A percentile compares a stretch with the other conserved stretches of the same genome.
phyloP scores from a whole-genome alignment of 2,113 vertebrate genomes.

The Protobothrops flavoviridis region DNA sequence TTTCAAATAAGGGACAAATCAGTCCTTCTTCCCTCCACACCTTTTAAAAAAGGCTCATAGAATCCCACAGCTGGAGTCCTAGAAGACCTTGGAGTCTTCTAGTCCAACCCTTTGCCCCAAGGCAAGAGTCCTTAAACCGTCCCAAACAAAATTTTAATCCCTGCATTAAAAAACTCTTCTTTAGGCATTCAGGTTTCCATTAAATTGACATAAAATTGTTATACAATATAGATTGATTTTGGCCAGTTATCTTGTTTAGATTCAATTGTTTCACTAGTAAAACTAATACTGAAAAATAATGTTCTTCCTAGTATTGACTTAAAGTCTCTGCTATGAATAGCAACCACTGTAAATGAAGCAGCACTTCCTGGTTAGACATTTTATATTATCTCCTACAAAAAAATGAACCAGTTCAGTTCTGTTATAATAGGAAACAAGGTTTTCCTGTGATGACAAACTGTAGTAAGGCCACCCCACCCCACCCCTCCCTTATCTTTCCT shows the following conservation, averaged over 20 bases:
- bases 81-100: background rate
- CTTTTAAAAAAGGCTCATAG: slow-evolving; percentile 27
- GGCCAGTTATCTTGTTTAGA: background rate
- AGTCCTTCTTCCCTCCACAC: background rate
- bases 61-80: background rate
- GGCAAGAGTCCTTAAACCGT: background rate
- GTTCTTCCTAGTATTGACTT: background rate
- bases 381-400: background rate
- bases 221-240: background rate
- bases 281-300: background rate
- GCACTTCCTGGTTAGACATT: background rate
- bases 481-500: background rate
- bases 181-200: slow-evolving; percentile 12
- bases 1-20: background rate
- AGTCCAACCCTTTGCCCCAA: background rate
- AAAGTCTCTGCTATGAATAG: background rate
- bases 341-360: background rate
- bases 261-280: background rate
- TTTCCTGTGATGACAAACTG: background rate
- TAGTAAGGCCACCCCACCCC: background rate
- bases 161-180: slow-evolving; percentile 6
- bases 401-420: background rate
- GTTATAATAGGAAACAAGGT: background rate
- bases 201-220: slow-evolving; percentile 2
- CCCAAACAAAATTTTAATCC: slow-evolving; percentile 9